These are phyloP conservation scores for Leucopsar rothschildi DNA, from an alignment of 2,113 vertebrate genomes.

Conservation along the genomic window DNA sequence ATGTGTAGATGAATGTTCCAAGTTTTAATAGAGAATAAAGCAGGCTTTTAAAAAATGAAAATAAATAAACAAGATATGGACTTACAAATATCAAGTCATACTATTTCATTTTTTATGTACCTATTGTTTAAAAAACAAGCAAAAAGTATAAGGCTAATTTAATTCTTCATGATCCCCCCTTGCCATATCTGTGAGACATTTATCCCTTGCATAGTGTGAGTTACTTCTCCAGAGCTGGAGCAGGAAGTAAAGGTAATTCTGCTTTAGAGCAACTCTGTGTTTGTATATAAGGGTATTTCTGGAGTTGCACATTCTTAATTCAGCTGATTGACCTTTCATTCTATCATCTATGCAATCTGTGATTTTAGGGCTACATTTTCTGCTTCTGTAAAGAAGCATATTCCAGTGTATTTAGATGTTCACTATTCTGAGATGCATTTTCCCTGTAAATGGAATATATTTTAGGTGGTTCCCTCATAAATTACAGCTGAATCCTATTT, in stretches of 20 bases:
- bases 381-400: neutral
- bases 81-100: neutral
- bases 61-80: neutral
- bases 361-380: neutral
- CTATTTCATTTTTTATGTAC: neutral
- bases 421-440: neutral
- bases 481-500: slow-evolving; percentile 24
- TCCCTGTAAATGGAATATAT: neutral
- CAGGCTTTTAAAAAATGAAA: slow-evolving; percentile 26
- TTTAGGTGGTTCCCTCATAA: neutral
- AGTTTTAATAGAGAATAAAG: slow-evolving; percentile 38
- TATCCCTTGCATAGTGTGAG: neutral
- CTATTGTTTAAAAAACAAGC: neutral
- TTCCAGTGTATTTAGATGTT: neutral
- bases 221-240: neutral
- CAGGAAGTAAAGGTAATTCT: neutral
- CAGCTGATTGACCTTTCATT: neutral
- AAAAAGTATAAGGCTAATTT: neutral
- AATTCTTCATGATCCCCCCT: neutral
- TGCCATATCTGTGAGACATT: neutral
- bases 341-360: neutral
- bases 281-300: neutral
- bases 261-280: neutral
- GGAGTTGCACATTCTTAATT: neutral
- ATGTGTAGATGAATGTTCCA: slow-evolving; percentile 27